These are phyloP conservation scores for Myiozetetes cayanensis DNA, from an alignment of 2,113 vertebrate species.

Conservation along the genomic window DNA sequence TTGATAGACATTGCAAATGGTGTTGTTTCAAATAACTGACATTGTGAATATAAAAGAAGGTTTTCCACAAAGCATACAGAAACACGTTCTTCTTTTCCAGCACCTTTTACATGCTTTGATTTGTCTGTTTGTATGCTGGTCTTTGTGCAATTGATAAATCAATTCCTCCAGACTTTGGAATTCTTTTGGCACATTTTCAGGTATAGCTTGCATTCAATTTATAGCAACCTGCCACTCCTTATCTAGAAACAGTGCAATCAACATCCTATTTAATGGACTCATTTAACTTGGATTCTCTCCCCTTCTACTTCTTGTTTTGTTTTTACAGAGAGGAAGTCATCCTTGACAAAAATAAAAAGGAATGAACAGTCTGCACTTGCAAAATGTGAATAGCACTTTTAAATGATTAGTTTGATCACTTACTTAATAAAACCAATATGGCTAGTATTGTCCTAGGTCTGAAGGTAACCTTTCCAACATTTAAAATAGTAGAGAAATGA, in stretches of 20 bases:
- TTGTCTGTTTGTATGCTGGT: neutral
- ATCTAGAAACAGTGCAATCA: conserved; percentile 42
- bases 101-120: neutral
- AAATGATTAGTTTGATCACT: conserved; percentile 42
- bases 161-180: conserved; percentile 13
- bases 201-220: conserved; percentile 50
- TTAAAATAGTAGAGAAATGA: conserved; percentile 63
- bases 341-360: conserved; percentile 34
- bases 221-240: conserved; percentile 48
- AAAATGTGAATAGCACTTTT: neutral
- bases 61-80: neutral
- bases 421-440: conserved; percentile 44
- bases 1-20: neutral
- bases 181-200: neutral
- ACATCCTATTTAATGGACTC: conserved; percentile 51
- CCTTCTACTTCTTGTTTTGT: conserved; percentile 42
- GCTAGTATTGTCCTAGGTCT: conserved; percentile 40
- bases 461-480: conserved; percentile 53
- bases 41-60: neutral
- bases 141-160: conserved; percentile 39
- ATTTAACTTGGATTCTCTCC: conserved; percentile 57
- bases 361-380: neutral
- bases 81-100: neutral
- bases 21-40: neutral
- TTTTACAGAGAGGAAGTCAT: conserved; percentile 35